Evolutionary conservation across 2,888 invertebrate genomes (phyloP).

Genomic region (Salticus scenicus): DNA sequence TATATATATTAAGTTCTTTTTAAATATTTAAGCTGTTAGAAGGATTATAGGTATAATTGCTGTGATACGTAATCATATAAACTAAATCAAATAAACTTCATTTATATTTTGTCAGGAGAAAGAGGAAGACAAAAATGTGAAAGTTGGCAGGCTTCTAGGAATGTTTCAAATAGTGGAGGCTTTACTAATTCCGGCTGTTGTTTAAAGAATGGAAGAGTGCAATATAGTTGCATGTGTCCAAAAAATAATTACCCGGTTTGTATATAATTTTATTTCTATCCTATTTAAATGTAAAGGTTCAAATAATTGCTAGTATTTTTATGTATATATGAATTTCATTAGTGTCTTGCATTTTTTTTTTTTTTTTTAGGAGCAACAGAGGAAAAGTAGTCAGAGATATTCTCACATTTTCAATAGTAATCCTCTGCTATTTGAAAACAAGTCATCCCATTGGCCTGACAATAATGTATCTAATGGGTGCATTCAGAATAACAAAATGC

Average conservation of each 20-base stretch:
- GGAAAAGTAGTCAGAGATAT: constrained; percentile 2
- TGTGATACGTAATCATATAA: too few relatives aligned
- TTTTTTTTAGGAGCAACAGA: constrained; percentile 35
- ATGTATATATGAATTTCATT: not conserved
- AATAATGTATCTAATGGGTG: constrained; percentile 39
- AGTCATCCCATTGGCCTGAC: constrained; percentile 39
- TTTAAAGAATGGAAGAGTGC: constrained; percentile 59
- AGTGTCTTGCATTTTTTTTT: not conserved
- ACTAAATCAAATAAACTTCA: too few relatives aligned
- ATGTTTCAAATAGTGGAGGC: constrained; percentile 15
- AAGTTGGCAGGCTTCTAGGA: constrained; percentile 31
- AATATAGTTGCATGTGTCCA: constrained; percentile 56
- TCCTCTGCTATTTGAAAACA: constrained; percentile 45
- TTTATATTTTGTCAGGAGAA: constrained; percentile 28
- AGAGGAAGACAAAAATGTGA: constrained; percentile 28
- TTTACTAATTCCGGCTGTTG: constrained; percentile 47
- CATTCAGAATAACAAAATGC: constrained; percentile 45
- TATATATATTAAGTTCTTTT: too few relatives aligned
- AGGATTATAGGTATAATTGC: too few relatives aligned
- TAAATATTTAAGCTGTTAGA: too few relatives aligned
- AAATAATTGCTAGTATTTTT: not conserved
- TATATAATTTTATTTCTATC: not conserved
- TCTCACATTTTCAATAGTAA: constrained; percentile 28
- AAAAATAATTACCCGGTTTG: constrained; percentile 42
- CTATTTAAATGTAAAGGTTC: too few relatives aligned